Evolutionary conservation across 2,888 invertebrate genomes (phyloP).

Genomic region (Ametastegia equiseti): DNA sequence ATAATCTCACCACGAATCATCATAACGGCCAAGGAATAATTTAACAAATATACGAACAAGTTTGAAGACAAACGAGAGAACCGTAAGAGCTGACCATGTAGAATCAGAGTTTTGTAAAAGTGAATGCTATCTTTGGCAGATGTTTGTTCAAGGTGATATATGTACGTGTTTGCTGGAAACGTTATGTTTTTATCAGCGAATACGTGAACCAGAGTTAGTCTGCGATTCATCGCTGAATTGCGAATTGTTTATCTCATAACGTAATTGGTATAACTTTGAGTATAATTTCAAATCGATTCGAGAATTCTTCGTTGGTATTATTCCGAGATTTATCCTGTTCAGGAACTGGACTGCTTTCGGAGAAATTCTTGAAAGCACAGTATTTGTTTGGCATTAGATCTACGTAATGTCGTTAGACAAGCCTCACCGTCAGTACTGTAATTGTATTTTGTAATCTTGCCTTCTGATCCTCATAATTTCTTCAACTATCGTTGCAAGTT

Average conservation of each 20-base stretch:
- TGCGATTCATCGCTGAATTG: neutral
- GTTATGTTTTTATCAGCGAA: neutral
- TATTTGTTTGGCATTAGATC: neutral
- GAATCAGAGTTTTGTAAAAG: constrained; percentile 5
- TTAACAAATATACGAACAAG: neutral
- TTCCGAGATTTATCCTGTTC: neutral
- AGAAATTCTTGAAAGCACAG: neutral
- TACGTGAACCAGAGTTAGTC: neutral
- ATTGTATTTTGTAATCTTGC: too few species aligned
- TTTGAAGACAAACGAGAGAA: neutral
- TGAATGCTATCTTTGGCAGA: constrained; percentile 23
- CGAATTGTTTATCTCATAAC: neutral
- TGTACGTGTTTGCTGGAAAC: constrained; percentile 21
- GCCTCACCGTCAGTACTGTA: neutral
- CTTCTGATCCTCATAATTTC: neutral
- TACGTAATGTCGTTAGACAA: neutral
- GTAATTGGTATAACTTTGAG: neutral
- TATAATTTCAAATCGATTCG: neutral
- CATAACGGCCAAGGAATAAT: neutral
- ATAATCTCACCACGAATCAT: neutral
- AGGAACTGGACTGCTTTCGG: neutral
- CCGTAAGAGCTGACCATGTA: constrained; percentile 1
- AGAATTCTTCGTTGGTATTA: neutral
- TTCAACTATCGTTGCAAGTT: too few species aligned
- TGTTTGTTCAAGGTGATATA: constrained; percentile 32